phyloP scores from a whole-genome alignment of 53 echinoderm and acorn worm species.

The Holothuria scabra region DNA sequence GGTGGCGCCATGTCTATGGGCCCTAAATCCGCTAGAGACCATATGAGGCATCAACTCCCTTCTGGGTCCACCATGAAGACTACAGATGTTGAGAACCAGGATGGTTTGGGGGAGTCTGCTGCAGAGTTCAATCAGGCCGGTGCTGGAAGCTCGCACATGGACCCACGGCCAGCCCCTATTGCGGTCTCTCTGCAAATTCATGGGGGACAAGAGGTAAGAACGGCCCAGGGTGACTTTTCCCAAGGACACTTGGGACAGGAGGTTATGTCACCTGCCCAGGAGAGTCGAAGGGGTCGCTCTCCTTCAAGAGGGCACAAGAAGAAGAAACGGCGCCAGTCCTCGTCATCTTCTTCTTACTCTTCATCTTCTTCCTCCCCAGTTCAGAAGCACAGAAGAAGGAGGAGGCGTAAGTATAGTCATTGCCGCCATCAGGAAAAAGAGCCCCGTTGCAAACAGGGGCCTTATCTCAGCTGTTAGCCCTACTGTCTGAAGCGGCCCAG shows the following conservation, averaged over 20 bases:
- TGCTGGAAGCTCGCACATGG: neutral
- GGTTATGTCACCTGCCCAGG: neutral
- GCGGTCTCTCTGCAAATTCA: neutral
- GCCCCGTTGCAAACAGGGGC: too few species aligned
- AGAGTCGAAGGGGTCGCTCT: neutral
- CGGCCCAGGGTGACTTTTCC: conserved; percentile 4
- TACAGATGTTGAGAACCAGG: conserved; percentile 13
- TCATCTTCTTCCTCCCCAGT: too few species aligned
- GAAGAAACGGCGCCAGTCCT: neutral
- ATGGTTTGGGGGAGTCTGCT: neutral
- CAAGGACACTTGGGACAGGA: neutral
- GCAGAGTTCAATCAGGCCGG: neutral
- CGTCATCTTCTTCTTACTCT: too few species aligned
- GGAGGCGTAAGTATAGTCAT: too few species aligned
- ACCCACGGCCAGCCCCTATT: neutral
- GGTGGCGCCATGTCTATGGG: neutral
- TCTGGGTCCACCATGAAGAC: too few species aligned
- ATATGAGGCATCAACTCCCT: neutral
- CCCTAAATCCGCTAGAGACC: neutral
- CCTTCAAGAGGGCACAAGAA: neutral
- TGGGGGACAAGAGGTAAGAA: neutral
- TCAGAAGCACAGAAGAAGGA: too few species aligned
- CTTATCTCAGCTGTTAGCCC: too few species aligned
- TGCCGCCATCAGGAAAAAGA: too few species aligned
- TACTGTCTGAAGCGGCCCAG: too few species aligned